Base-by-base conservation (phyloP, 2,113 vertebrate species). In the Psephotus haematonotus region DNA sequence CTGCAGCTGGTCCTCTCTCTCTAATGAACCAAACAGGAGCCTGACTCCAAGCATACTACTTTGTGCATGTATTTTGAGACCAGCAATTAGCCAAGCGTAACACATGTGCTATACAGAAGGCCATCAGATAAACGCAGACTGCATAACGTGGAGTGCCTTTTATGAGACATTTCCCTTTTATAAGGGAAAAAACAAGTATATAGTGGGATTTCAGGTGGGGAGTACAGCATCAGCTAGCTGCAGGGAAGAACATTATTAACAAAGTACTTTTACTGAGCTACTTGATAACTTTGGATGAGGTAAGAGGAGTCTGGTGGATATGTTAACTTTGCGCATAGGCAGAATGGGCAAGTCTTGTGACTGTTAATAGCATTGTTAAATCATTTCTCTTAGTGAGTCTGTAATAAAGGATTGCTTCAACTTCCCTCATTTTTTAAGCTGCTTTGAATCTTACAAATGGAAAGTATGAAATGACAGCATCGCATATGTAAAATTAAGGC, bases 301-400 rank as follows among this genome's bases (percentile, higher is more conserved):
- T 83, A 87, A 91, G 82, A 11, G 14, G 62, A 91, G 68, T 79
- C 90, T 82, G 70, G 91, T 93, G 81, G 83, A 80, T 88, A 62
- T 17, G 49, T 49, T 89, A 96, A 91, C 88, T 96, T 57, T 39
- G 57, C n/a, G 53, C 69, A 69, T 31, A 57, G 7, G 31, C 70
- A 83, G 81, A 87, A 94, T 16, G 49, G 70, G 70, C 41, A 87
- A 94, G 89, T 41, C 92, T 93, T 79, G 41, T 77, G 91, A 88
- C 93, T 94, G n/a, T 82, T 96, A 96, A 95, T 93, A 87, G 89
- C 83, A 94, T 94, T 95, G 93, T 94, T 93, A 92, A 96, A 97
- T 92, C 83, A 96, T 96, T 94, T 87, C 75, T 92, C 93, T 95
- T 85, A 85, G 65, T 0, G 3, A 95, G n/a, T 63, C 86, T 91